Base-by-base conservation (phyloP, 2,113 vertebrate species). In the Sinocyclocheilus anophthalmus region DNA sequence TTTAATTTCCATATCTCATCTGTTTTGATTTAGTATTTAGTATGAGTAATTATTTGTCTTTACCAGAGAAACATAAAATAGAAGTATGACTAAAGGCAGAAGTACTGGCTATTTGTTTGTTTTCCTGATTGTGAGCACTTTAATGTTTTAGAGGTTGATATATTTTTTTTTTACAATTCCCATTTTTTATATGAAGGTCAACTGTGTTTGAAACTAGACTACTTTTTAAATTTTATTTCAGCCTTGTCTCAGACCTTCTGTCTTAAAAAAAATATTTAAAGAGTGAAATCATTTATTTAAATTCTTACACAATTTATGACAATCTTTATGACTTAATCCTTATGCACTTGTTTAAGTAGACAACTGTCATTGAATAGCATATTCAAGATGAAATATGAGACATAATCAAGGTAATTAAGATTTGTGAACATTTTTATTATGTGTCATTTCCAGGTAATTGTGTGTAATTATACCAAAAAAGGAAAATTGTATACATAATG, bases 1-100 rank as follows among this genome's bases (percentile, higher is more conserved):
- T 82, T 50, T 30, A 0, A 81, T 67, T 69, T 33, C 42, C 16
- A 69, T 82, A 53, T 82, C 61, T 48, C 57, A 63, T 81, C 37
- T 69, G 80, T 82, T 69, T 65, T 82, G 2, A 50, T 26, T 26
- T 26, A 26, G 26, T 26, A 26, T 26, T 26, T 26, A 26, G 26
- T 26, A 26, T 2, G 8, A 22, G 16, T 53, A 69, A 48, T 67
- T 69, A 8, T 69, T 67, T 10, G 7, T 65, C 59, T 48, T 37
- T 78, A 30, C 24, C 4, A 33, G 26, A 59, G 7, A 14, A 6
- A 14, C 22, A 2, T 11, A 22, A 22, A 37, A 22, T 79, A 13
- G 18, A 61, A 55, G 8, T 61, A 80, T 63, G 55, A 79, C 39
- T 61, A 37, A 61, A 79, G 20, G 39, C 26, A 77, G 48, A 33